A percentile compares a stretch with the other conserved stretches of the same genome.
Conservation (phyloP, 1,140 invertebrate species). For the Trichomalopsis sarcophagae region DNA sequence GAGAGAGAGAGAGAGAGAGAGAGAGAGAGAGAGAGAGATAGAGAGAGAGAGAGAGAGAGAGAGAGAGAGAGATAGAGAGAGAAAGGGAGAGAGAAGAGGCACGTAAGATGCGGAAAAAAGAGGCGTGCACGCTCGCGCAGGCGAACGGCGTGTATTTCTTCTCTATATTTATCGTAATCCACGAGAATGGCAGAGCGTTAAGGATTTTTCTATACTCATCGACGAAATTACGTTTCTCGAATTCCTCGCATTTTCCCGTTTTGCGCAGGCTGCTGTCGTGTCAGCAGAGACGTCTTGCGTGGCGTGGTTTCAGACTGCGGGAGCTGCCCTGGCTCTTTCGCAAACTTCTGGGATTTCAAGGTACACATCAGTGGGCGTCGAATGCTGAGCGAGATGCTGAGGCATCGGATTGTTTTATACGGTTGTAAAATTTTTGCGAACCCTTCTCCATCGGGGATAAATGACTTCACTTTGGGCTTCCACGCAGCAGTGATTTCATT, state of each 20-base stretch:
- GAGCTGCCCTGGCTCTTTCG: neutral
- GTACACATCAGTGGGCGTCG: no score
- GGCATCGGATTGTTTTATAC: neutral
- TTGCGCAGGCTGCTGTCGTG: neutral
- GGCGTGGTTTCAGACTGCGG: neutral
- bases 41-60: constrained; percentile 14
- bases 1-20: neutral
- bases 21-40: neutral
- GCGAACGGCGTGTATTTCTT: constrained; percentile 13
- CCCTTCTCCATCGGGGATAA: no score
- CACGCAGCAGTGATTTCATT: no score
- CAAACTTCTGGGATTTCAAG: neutral
- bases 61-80: neutral
- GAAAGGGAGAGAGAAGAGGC: neutral
- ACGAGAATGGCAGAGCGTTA: neutral
- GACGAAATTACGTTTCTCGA: constrained; percentile 22
- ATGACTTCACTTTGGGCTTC: no score
- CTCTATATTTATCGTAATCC: constrained; percentile 52
- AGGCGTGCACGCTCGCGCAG: neutral
- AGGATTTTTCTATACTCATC: constrained; percentile 30
- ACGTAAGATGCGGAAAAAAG: constrained; percentile 36
- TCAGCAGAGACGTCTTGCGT: neutral
- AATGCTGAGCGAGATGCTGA: no score
- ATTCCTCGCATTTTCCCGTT: neutral
- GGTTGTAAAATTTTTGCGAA: no score